Percentiles rank a stretch among this genome's conserved stretches.
phyloP scores from a whole-genome alignment of 2,888 invertebrate genomes.

The Fragum fragum region DNA sequence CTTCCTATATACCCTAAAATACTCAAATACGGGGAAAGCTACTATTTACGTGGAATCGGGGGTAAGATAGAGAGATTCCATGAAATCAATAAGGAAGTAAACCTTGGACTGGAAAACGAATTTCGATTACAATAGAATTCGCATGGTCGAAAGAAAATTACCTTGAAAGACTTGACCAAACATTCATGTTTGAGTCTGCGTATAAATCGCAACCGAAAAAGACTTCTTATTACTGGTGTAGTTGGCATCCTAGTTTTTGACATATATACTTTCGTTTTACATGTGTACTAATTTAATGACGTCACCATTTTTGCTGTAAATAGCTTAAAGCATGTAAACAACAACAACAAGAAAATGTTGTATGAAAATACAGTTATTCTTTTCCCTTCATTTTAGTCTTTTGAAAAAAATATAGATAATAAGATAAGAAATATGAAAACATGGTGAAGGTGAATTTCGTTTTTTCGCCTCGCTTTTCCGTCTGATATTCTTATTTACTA shows the following conservation, averaged over 20 bases:
- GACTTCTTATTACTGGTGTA: not conserved
- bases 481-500: not conserved
- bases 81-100: not conserved
- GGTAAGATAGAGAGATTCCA: not conserved
- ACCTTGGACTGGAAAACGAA: not conserved
- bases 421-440: too few species aligned
- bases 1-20: not conserved
- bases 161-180: not conserved
- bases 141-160: too few species aligned
- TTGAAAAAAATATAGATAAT: too few species aligned
- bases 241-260: conserved; percentile 7
- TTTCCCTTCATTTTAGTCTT: too few species aligned
- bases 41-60: not conserved
- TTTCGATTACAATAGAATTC: not conserved
- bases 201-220: not conserved
- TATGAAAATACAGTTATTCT: too few species aligned
- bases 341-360: too few species aligned
- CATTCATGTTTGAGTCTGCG: not conserved
- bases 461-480: too few species aligned
- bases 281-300: conserved; percentile 10
- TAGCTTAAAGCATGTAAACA: not conserved
- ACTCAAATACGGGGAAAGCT: not conserved
- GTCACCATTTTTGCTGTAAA: not conserved
- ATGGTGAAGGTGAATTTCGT: too few species aligned
- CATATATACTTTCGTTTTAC: conserved; percentile 22